Conservation (phyloP, 2,888 invertebrate species). For the Epinotia brunnichana region DNA sequence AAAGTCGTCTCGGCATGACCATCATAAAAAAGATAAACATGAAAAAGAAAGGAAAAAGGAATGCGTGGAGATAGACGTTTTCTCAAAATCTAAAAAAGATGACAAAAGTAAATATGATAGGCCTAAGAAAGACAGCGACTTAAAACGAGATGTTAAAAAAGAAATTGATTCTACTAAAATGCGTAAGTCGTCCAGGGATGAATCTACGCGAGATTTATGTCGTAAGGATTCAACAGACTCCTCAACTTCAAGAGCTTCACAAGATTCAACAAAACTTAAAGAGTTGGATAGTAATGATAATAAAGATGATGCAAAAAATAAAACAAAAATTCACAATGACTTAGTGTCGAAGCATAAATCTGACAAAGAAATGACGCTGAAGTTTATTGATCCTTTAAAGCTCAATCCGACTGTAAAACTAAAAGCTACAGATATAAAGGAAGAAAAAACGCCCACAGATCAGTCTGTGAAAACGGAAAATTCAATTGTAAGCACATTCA, state of each 20-base stretch:
- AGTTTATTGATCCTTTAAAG: constrained; percentile 52
- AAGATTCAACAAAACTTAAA: constrained; percentile 73
- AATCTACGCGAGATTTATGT: constrained; percentile 69
- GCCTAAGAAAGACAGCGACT: constrained; percentile 70
- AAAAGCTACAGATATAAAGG: constrained; percentile 74
- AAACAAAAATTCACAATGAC: constrained; percentile 73
- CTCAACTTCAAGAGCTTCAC: constrained; percentile 74
- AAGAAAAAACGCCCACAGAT: constrained; percentile 69
- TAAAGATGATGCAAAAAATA: constrained; percentile 71
- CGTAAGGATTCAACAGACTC: constrained; percentile 82
- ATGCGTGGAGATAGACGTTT: constrained; percentile 58
- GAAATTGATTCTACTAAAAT: constrained; percentile 68
- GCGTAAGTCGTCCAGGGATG: constrained; percentile 77
- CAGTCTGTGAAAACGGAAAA: constrained; percentile 56
- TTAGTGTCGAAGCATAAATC: constrained; percentile 76
- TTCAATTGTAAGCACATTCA: constrained; percentile 52
- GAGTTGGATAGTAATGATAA: constrained; percentile 67
- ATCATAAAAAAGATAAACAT: constrained; percentile 76
- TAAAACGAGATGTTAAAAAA: constrained; percentile 76
- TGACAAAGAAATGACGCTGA: constrained; percentile 72
- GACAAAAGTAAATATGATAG: constrained; percentile 80
- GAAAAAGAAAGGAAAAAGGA: constrained; percentile 74
- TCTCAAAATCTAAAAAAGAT: constrained; percentile 68
- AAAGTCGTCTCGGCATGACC: constrained; percentile 75
- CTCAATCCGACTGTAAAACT: constrained; percentile 56